phyloP scores from a whole-genome alignment of 2,797 vertebrate species.

The Leptodactylus fallax region DNA sequence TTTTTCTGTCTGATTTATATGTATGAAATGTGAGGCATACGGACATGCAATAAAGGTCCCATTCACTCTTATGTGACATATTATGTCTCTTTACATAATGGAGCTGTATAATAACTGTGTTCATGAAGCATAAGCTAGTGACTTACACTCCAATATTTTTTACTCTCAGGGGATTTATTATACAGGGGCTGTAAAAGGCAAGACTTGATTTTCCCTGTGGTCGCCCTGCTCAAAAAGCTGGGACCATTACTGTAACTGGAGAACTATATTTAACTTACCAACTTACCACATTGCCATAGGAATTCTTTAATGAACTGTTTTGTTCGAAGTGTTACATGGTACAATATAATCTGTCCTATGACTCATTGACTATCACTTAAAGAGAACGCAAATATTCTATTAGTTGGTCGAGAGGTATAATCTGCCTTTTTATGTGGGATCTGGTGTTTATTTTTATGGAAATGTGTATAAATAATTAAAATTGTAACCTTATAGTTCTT shows the following conservation, averaged over 20 bases:
- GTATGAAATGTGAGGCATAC: background rate
- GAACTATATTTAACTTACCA: background rate
- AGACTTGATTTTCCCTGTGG: no score
- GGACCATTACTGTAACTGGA: background rate
- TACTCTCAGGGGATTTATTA: background rate
- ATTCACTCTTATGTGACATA: background rate
- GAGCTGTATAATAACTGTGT: background rate
- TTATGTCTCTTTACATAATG: background rate
- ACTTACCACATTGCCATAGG: background rate
- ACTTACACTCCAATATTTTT: background rate
- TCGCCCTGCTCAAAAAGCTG: no score
- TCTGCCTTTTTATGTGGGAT: background rate
- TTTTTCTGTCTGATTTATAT: no score
- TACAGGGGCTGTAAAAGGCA: background rate
- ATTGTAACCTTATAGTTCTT: constrained; percentile 24
- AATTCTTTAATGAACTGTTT: background rate
- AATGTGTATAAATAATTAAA: constrained; percentile 40
- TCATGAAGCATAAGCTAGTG: background rate
- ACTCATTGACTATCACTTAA: background rate
- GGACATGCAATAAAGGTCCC: background rate
- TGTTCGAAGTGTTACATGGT: background rate
- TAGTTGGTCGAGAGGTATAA: background rate
- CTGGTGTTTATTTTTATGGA: background rate
- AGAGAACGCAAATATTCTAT: background rate
- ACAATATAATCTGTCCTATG: background rate